Evolutionary conservation across 2,797 vertebrate species (phyloP), one percentile per base, ranked within the genome.

Genomic region (Malacoraja senta): DNA sequence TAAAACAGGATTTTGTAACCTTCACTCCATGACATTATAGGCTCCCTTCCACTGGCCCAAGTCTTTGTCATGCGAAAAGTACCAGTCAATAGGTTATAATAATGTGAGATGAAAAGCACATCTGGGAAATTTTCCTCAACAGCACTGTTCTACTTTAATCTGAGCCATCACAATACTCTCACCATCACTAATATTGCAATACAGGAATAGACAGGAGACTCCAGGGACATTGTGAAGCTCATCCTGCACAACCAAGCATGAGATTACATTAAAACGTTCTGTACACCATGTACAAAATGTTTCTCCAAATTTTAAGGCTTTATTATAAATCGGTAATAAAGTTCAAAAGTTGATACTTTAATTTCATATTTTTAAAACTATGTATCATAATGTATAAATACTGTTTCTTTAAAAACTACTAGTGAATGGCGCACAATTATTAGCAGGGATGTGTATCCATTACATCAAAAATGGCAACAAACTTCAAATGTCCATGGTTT

Each of bases 171-270:
- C 61, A 32, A 19, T n/a, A 68, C 2, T 21, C 17, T 32, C 1
- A 68, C 32, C n/a, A 88, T 65, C n/a, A 68, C 1, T 68, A 88
- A 68, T 35, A 65, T 35, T 32, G 21, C 29, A 88, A 61, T n/a
- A n/a, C 8, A 94, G 78, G 80, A 94, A 78, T 24, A 19, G 76
- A 61, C 24, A 74, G 65, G 78, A 90, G 65, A 38, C 63, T 93
- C 76, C 91, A 76, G 72, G 78, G 83, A 93, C 92, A 61, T 93
- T 88, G 93, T 88, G 88, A 94, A 86, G 84, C 74, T 78, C 44
- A 78, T 35, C 93, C 53, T 93, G 93, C 81, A 78, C 63, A 83
- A 93, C 80, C 38, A 93, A 93, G 68, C 53, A 38, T 44, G 93
- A 84, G 83, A 78, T 35, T 88, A 93, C 61, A 86, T 78, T 93